A percentile compares a stretch with the other conserved stretches of the same genome.
Evolutionary conservation across 2,888 invertebrate species (phyloP).

Genomic region (Halictus ligatus): DNA sequence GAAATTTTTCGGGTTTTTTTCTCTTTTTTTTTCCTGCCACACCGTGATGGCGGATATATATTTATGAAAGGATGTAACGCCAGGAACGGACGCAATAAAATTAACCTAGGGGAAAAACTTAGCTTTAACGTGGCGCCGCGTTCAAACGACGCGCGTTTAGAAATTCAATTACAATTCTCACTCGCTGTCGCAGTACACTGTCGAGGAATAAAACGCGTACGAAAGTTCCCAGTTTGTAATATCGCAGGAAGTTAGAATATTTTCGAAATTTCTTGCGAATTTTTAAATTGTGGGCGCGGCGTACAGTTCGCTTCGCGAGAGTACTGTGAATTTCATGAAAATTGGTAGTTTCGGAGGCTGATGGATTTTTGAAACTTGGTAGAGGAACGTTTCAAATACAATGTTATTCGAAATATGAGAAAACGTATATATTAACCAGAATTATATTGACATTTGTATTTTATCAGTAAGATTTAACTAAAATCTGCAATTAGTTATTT

Average conservation of each 20-base stretch:
- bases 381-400: background rate
- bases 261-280: background rate
- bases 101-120: background rate
- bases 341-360: background rate
- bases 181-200: background rate
- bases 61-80: background rate
- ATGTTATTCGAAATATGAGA: background rate
- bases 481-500: too few relatives aligned
- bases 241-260: background rate
- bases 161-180: slow-evolving; percentile 18
- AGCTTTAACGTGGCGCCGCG: background rate
- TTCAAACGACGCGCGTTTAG: slow-evolving; percentile 2
- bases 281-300: background rate
- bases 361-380: background rate
- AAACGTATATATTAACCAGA: background rate
- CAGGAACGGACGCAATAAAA: background rate
- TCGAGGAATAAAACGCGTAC: background rate
- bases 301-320: background rate
- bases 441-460: background rate
- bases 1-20: slow-evolving; percentile 11
- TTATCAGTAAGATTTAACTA: too few relatives aligned
- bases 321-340: background rate
- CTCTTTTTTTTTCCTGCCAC: background rate
- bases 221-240: background rate
- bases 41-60: background rate